Base-by-base conservation (phyloP, 37 sponge, comb jelly and placozoan genomes). In the Bolinopsis microptera region DNA sequence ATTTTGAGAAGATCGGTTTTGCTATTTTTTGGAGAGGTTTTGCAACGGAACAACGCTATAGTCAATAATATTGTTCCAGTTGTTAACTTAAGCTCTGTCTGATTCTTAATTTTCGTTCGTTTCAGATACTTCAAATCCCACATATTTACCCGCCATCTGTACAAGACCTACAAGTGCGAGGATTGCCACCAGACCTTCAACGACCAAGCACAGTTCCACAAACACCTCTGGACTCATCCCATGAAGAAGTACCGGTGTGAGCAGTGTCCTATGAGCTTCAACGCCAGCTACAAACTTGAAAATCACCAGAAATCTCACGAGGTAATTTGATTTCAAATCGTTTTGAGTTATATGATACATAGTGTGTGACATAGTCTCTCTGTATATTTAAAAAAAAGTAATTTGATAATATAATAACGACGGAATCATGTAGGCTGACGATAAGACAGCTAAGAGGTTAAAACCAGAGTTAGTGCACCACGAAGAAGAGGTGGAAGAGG, bases 191-290 rank as follows among this genome's bases (percentile, higher is more conserved):
- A 86, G 90, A 86, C 90, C 13, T 86, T 86, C 90, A 86, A 86
- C 48, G 90, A 86, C 61, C 90, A 86, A 48, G 61, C 32, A 1
- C 90, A 86, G 48, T 86, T 86, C 61, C 90, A 86, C 61, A 86
- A 86, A 34, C 90, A 86, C 28, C 61, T 86, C 27, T 86, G 90
- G 90, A 86, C 90, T 2, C 90, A 86, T 38, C 90, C 90, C 61
- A 86, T 86, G 90, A 86, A 86, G 90, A 86, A 86, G 28, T 86
- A 86, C 61, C 40, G 90, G 13, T 86, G 90, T 40, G 90, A 86
- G 61, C 90, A 86, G 90, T 86, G 90, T 27, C 90, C 90, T 9
- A 86, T 86, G 90, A 86, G 90, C 61, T 86, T 86, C 61, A 86
- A 86, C 35, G 90, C 90, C 61, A 34, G 90, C 41, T 86, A 86